Conservation (phyloP, 2,113 vertebrate genomes). For the Gymnarchus niloticus region DNA sequence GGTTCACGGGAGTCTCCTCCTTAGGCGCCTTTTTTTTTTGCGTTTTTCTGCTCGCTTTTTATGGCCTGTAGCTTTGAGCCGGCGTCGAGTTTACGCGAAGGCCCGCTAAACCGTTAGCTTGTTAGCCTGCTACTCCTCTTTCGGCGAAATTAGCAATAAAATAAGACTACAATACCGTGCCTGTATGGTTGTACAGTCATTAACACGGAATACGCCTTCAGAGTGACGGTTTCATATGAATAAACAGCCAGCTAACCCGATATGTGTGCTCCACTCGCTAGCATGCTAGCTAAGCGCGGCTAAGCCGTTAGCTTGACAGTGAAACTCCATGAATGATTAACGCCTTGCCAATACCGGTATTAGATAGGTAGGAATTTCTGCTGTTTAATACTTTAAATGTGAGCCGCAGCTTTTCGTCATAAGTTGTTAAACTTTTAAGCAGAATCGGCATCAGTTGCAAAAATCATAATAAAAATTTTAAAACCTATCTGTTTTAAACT, state of each 20-base stretch:
- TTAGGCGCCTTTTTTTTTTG: neutral
- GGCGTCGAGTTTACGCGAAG: slow-evolving; percentile 10
- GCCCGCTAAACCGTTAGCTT: slow-evolving; percentile 1
- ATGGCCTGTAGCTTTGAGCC: slow-evolving; percentile 13
- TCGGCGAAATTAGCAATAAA: neutral
- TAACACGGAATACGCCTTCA: neutral
- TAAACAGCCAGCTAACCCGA: neutral
- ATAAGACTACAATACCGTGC: neutral
- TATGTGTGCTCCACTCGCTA: neutral
- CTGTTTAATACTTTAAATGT: neutral
- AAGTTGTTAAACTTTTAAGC: slow-evolving; percentile 1
- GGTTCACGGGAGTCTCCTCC: neutral
- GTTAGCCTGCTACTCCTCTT: slow-evolving; percentile 4
- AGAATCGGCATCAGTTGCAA: neutral
- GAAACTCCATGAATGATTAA: neutral
- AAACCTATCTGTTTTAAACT: neutral
- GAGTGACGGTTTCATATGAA: neutral
- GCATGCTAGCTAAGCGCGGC: neutral
- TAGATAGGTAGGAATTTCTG: neutral
- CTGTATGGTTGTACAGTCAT: too few relatives aligned
- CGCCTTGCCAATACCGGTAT: neutral
- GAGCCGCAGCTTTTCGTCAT: neutral
- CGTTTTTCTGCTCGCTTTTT: neutral
- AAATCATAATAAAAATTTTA: neutral
- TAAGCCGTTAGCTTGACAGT: slow-evolving; percentile 1